Base-by-base conservation (phyloP, 2,113 vertebrate species). In the Phalacrocorax pelagicus region DNA sequence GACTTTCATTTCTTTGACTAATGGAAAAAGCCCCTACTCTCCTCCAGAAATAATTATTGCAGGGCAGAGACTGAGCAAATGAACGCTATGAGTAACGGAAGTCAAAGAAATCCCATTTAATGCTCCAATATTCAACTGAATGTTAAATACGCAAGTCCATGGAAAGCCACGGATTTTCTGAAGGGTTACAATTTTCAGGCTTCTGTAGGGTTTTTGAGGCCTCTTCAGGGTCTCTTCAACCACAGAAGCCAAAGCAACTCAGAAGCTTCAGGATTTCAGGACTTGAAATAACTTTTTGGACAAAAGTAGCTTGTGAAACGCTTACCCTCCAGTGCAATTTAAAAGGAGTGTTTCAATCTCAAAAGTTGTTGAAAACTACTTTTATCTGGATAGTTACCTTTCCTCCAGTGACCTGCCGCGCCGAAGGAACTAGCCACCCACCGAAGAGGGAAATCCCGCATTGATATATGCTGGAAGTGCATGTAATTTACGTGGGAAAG, bases 51-150 rank as follows among this genome's bases (percentile, higher is more conserved):
- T n/a, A 65, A 90, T 72, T 65, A 19, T 36, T 36, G 27, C 27
- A 44, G 9, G 13, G 23, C 40, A 93, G 61, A 83, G 8, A 44
- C 2, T 6, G 38, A 36, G 15, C 3, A 6, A 36, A 32, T 27
- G 14, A 59, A n/a, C 3, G 2, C 12, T 38, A 9, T 24, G 30
- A 73, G 46, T 22, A 47, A 38, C 13, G 26, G 12, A 32, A 9
- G 13, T 26, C 27, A 23, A 59, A 86, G 47, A 44, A 81, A 67
- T 55, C 22, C 54, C n/a, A 62, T 52, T 86, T 46, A 69, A 52
- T 1, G 0, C 21, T 36, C 7, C 13, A 22, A 2, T 46, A 44
- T 59, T 49, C 67, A 12, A n/a, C 7, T 21, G 32, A 30, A 7
- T 17, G 9, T 26, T 59, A 51, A 79, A 58, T 38, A 54, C 4